phyloP scores from a whole-genome alignment of 2,113 vertebrate species.

The Ploceus nigricollis region DNA sequence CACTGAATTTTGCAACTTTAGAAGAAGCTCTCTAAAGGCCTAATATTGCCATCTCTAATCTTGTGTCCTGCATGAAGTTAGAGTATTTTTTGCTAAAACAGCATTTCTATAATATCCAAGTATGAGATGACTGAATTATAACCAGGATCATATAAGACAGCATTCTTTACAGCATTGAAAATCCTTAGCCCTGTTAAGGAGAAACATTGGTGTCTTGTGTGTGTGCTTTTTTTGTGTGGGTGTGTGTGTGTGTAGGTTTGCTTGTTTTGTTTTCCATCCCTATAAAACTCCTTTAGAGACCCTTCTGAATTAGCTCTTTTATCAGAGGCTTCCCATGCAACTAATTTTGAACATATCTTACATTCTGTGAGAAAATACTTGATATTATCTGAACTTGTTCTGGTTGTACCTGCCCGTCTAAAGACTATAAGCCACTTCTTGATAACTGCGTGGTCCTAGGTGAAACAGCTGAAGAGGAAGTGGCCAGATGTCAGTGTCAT shows the following conservation, averaged over 20 bases:
- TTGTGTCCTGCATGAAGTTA: background rate
- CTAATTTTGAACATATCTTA: background rate
- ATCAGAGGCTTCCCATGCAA: background rate
- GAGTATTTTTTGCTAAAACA: background rate
- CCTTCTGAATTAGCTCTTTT: background rate
- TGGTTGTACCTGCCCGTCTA: background rate
- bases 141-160: background rate
- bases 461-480: background rate
- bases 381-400: background rate
- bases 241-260: background rate
- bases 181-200: background rate
- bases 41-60: background rate
- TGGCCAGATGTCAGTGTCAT: fast-evolving
- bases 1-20: conserved; percentile 12
- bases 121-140: background rate
- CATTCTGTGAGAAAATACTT: background rate
- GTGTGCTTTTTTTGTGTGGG: background rate
- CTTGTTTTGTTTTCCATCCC: background rate
- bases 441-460: background rate
- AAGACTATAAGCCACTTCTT: background rate
- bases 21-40: background rate
- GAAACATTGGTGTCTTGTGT: background rate
- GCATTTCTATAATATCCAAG: background rate
- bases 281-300: background rate
- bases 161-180: background rate